Base-by-base conservation (phyloP, 1,140 invertebrate genomes). In the Neodiprion virginianus region DNA sequence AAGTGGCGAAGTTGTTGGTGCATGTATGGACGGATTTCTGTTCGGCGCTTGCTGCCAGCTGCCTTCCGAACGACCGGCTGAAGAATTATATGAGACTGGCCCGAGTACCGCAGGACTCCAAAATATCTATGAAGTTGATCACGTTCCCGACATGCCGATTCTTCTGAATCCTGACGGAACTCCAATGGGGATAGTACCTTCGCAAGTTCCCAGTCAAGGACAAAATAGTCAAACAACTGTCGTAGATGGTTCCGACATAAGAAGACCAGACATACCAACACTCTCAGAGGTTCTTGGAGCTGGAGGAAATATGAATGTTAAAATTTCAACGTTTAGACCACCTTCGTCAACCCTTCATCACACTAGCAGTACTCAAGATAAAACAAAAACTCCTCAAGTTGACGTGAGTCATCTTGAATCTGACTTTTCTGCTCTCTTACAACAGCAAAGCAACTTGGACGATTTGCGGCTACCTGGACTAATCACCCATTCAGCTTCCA, bases 21-120 rank as follows among this genome's bases (percentile, higher is more conserved):
- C 96, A 7, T 98, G 96, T 80, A 95, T 97, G 92, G 96, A 97
- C 83, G 95, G 95, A 1, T 96, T 97, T 82, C 90, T 97, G 7
- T 97, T 97, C 81, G 96, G 96, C 8, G 95, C 96, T 7, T 98
- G 96, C 84, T 98, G 96, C 80, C 93, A 94, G 80, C 84, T 94
- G 12, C 92, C 92, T 11, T 83, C 81, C 75, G 80, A 83, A 0
- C 75, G 21, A 69, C 12, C 67, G 8, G 82, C 81, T 53, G 50
- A 47, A 23, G 67, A 76, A 0, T 66, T 61, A 1, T 23, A 66
- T 1, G 78, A 82, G 7, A 77, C 81, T 7, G 50, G 67, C 0
- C 71, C 77, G 1, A 47, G 17, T 10, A 23, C 72, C 5, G 74
- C 79, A 21, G 73, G 79, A 11, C 71, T 77, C 1, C 28, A 76